A percentile compares a stretch with the other conserved stretches of the same genome.
These are phyloP conservation scores for Sandelia bainsii DNA, from an alignment of 2,797 vertebrate genomes.

Conservation along the genomic window DNA sequence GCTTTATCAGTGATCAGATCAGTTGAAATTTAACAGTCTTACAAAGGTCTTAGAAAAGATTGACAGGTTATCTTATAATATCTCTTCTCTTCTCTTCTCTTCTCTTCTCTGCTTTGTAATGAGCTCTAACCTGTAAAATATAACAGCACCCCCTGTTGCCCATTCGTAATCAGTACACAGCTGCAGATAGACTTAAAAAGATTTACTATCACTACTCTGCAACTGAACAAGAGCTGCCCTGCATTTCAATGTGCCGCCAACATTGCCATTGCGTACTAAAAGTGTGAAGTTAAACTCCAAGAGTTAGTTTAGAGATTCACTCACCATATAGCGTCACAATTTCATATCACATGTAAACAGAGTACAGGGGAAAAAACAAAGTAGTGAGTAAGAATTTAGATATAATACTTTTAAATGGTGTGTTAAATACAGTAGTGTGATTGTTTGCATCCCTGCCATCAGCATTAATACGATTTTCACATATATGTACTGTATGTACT, in stretches of 20 bases:
- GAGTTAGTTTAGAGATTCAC: too few relatives aligned
- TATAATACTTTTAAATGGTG: neutral
- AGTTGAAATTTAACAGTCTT: too few relatives aligned
- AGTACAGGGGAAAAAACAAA: neutral
- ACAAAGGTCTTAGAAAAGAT: too few relatives aligned
- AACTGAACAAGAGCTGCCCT: conserved; percentile 31
- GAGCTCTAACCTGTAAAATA: neutral
- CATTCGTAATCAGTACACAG: conserved; percentile 37
- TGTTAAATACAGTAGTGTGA: neutral
- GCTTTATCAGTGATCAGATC: too few relatives aligned
- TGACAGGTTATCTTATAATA: too few relatives aligned
- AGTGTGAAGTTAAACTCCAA: neutral
- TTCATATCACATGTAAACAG: neutral
- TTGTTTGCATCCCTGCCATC: conserved; percentile 8
- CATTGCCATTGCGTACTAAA: conserved; percentile 1
- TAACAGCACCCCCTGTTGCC: conserved; percentile 49
- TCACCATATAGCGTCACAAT: neutral
- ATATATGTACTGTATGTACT: neutral
- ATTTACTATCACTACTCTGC: conserved; percentile 40
- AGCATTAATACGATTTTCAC: neutral
- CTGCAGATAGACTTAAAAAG: conserved; percentile 50
- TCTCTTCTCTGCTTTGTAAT: neutral
- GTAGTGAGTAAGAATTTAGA: neutral
- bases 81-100: neutral
- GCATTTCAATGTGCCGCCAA: conserved; percentile 40